phyloP scores from a whole-genome alignment of 2,797 vertebrate species.

The Todus mexicanus region DNA sequence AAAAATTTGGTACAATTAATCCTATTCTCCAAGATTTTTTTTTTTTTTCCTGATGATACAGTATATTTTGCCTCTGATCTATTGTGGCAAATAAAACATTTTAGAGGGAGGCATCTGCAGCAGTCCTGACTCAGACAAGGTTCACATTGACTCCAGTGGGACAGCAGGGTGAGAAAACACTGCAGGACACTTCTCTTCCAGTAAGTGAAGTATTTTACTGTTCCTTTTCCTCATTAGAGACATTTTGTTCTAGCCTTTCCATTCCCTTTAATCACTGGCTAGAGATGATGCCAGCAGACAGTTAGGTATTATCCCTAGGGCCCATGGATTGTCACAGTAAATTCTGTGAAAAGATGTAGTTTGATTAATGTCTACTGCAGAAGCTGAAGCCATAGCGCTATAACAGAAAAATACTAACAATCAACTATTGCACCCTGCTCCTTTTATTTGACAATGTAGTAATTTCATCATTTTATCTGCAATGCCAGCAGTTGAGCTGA shows the following conservation, averaged over 20 bases:
- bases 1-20: neutral
- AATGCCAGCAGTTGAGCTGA: neutral
- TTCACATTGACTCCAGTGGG: neutral
- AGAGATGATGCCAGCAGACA: slow-evolving; percentile 25
- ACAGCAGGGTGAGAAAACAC: neutral
- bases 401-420: neutral
- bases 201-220: neutral
- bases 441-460: neutral
- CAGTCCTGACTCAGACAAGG: neutral
- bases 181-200: neutral
- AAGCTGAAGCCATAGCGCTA: neutral
- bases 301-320: neutral
- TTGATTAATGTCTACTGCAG: neutral
- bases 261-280: slow-evolving; percentile 16
- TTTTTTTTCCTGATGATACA: neutral
- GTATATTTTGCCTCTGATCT: neutral
- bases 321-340: slow-evolving; percentile 8
- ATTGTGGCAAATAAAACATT: neutral
- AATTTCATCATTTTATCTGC: neutral
- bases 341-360: neutral
- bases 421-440: neutral
- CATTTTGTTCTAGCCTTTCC: slow-evolving; percentile 22
- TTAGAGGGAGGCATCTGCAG: neutral
- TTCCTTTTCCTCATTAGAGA: neutral
- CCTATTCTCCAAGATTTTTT: neutral